Base-by-base conservation (phyloP, 2,888 invertebrate species). In the Limenitis arthemis region DNA sequence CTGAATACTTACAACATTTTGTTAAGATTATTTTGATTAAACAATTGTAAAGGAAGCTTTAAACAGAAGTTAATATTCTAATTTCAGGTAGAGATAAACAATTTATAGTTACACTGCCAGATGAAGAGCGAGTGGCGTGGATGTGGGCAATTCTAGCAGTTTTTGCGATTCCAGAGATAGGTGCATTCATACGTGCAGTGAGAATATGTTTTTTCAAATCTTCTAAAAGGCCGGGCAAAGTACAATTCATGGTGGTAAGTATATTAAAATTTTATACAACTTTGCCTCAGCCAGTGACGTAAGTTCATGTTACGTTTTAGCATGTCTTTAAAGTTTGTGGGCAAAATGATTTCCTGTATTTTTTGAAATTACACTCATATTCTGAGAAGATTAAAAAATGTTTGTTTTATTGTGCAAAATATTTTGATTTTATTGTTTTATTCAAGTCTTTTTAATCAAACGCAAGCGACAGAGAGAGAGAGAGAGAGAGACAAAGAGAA, bases 121-220 rank as follows among this genome's bases (percentile, higher is more conserved):
- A 93, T 63, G 92, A 93, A 64, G 96, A 97, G 79, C 89, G 95
- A 49, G 92, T 96, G 59, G 94, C 93, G 43, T 97, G 96, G 96
- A 94, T 95, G 77, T 97, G 97, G 96, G 94, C 94, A 55, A 77
- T 98, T 47, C 83, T 97, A 49, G 93, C 96, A 60, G 94, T 94
- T 4, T 96, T 95, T 70, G 89, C 94, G 36, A 91, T 96, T 47
- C 98, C 98, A 0, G 97, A 98, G 82, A 84, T 95, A 53, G 95
- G 97, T 49, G 91, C 94, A 3, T 85, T 97, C 58, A 92, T 98
- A 65, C 89, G 96, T 51, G 91, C 96, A 30, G 86, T 91, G 47
- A 90, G 96, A 68, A 96, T 97, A 73, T 96, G 96, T 74, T 92
- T 94, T 73, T 97, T 97, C 88, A 97, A 97, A 74, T 93, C 94